These are phyloP conservation scores for Galemys pyrenaicus DNA, from an alignment of 2,113 vertebrate species.

Conservation along the genomic window DNA sequence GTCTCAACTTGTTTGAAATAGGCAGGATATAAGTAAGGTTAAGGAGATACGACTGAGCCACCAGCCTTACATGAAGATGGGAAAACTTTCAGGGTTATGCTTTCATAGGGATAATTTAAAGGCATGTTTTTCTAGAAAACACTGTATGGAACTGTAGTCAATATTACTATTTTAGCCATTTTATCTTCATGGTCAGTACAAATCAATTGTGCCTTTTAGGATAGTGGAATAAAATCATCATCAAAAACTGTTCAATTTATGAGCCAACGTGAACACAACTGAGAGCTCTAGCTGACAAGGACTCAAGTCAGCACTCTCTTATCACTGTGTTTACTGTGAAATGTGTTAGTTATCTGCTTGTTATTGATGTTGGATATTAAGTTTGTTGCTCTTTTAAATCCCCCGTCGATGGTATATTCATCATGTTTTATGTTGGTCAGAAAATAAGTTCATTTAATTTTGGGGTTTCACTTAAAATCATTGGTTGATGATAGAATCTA, in stretches of 20 bases:
- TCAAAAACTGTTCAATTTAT: not conserved
- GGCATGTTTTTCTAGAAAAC: not conserved
- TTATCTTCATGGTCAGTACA: not conserved
- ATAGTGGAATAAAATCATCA: not conserved
- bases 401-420: not conserved
- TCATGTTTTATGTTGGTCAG: conserved; percentile 17
- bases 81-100: not conserved
- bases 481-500: not conserved
- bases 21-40: not conserved
- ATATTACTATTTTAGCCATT: not conserved
- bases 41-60: not conserved
- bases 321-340: not conserved
- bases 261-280: not conserved
- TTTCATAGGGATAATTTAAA: not conserved
- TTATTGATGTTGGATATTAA: not conserved
- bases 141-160: not conserved
- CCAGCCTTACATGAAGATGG: not conserved
- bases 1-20: not conserved
- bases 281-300: not conserved
- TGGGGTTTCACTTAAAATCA: not conserved
- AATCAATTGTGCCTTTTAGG: not conserved
- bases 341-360: not conserved
- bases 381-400: not conserved
- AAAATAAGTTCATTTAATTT: conserved; percentile 44
- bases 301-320: not conserved